phyloP scores from a whole-genome alignment of 2,888 invertebrate species.

The Cryptus armator region DNA sequence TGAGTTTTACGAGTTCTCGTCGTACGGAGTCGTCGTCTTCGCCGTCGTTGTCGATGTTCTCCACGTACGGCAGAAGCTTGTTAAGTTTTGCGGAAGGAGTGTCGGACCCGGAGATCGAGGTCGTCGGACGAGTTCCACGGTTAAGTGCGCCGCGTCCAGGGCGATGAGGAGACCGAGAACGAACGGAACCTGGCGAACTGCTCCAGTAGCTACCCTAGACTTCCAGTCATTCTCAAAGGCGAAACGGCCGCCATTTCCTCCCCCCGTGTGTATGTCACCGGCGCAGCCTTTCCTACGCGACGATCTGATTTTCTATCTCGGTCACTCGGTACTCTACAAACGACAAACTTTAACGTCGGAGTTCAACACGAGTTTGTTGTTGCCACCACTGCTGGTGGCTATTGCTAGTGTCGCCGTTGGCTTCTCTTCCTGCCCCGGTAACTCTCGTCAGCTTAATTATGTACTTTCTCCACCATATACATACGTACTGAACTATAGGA shows the following conservation, averaged over 20 bases:
- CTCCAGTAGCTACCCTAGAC: background rate
- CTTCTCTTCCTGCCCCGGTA: background rate
- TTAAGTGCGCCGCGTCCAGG: slow-evolving; percentile 15
- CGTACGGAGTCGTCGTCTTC: background rate
- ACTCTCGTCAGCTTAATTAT: slow-evolving; percentile 45
- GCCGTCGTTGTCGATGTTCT: slow-evolving; percentile 1
- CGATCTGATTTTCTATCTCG: slow-evolving; percentile 27
- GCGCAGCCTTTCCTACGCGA: slow-evolving; percentile 8
- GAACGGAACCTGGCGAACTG: slow-evolving; percentile 9
- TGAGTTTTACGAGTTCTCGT: slow-evolving; percentile 20
- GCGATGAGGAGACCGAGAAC: background rate
- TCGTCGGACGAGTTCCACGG: slow-evolving; percentile 20
- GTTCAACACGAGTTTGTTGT: slow-evolving; percentile 48
- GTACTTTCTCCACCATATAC: background rate
- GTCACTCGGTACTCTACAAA: slow-evolving; percentile 25
- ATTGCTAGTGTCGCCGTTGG: background rate
- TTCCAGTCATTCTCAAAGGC: slow-evolving; percentile 29
- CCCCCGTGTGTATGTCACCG: slow-evolving; percentile 20
- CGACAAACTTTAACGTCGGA: slow-evolving; percentile 40
- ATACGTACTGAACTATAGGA: background rate
- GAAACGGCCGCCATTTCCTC: slow-evolving; percentile 33
- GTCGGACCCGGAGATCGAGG: slow-evolving; percentile 28
- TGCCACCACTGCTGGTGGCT: slow-evolving; percentile 16
- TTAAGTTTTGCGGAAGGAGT: slow-evolving; percentile 40
- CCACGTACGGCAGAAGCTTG: slow-evolving; percentile 25